A percentile compares a stretch with the other conserved stretches of the same genome.
Evolutionary conservation across 2,797 vertebrate species (phyloP).

Genomic region (Pseudochromis fuscus): DNA sequence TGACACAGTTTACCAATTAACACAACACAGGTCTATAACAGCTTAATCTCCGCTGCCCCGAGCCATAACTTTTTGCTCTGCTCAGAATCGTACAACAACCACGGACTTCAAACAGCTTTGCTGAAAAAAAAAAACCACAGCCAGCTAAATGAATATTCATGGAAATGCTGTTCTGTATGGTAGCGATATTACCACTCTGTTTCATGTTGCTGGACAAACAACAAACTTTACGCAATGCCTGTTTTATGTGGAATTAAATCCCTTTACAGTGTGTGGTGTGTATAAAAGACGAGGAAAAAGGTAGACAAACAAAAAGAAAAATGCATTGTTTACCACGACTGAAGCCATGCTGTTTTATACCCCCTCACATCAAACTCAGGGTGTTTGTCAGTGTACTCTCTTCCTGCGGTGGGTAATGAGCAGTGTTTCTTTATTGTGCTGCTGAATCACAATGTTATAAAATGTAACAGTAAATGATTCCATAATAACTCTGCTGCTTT

Average conservation of each 20-base stretch:
- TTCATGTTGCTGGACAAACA: slow-evolving; percentile 58
- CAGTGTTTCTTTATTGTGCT: slow-evolving; percentile 33
- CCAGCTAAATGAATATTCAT: slow-evolving; percentile 76
- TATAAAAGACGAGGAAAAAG: slow-evolving; percentile 24
- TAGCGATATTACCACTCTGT: slow-evolving; percentile 56
- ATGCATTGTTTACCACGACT: slow-evolving; percentile 19
- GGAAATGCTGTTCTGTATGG: slow-evolving; percentile 52
- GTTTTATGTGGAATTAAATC: slow-evolving; percentile 51
- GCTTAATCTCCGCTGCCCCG: slow-evolving; percentile 73
- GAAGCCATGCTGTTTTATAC: slow-evolving; percentile 48
- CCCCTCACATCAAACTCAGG: slow-evolving; percentile 42
- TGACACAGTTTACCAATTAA: slow-evolving; percentile 81
- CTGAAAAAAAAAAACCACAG: slow-evolving; percentile 58
- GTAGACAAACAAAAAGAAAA: slow-evolving; percentile 23
- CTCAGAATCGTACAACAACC: slow-evolving; percentile 45
- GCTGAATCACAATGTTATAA: slow-evolving; percentile 34
- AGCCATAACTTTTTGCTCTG: slow-evolving; percentile 72
- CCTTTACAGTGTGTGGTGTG: slow-evolving; percentile 33
- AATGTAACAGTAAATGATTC: slow-evolving; percentile 43
- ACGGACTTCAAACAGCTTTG: slow-evolving; percentile 76
- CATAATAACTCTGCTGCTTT: slow-evolving; percentile 34
- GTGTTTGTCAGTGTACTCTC: slow-evolving; percentile 44
- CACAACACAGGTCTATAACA: slow-evolving; percentile 77
- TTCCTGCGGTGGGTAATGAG: slow-evolving; percentile 36
- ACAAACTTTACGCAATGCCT: slow-evolving; percentile 54